A percentile compares a stretch with the other conserved stretches of the same genome.
Evolutionary conservation across 2,797 vertebrate species (phyloP).

Genomic region (Ceyx erithaca): DNA sequence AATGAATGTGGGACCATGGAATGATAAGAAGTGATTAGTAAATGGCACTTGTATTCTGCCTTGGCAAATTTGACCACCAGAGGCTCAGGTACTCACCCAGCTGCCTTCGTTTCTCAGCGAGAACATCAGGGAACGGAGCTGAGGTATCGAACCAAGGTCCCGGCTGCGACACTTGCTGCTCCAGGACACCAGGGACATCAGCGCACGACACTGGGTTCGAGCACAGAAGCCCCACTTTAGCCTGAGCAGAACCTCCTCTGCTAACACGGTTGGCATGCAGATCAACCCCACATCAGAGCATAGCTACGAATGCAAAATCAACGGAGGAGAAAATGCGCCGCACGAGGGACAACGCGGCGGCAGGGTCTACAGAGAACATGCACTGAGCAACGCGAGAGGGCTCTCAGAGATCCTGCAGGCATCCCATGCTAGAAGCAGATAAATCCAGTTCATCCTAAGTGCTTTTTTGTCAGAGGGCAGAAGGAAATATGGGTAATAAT

Average conservation of each 20-base stretch:
- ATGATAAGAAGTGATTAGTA: slow-evolving; percentile 37
- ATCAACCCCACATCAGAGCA: slow-evolving; percentile 59
- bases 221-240: slow-evolving; percentile 71
- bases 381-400: not conserved
- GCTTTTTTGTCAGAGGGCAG: slow-evolving; percentile 54
- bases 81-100: slow-evolving; percentile 70
- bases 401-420: slow-evolving; percentile 18
- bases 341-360: not conserved
- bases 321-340: slow-evolving; percentile 13
- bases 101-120: slow-evolving; percentile 67
- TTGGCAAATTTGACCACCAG: slow-evolving; percentile 36
- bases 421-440: not conserved
- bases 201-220: slow-evolving; percentile 70
- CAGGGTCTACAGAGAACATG: slow-evolving; percentile 52
- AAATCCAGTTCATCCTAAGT: slow-evolving; percentile 26
- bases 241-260: slow-evolving; percentile 63
- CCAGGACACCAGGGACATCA: slow-evolving; percentile 70
- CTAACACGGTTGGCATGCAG: slow-evolving; percentile 65
- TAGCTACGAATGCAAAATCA: slow-evolving; percentile 37
- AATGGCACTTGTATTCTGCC: slow-evolving; percentile 28
- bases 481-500: slow-evolving; percentile 45
- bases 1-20: slow-evolving; percentile 39
- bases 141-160: slow-evolving; percentile 67
- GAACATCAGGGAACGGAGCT: slow-evolving; percentile 72
- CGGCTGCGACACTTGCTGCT: slow-evolving; percentile 69